Evolutionary conservation across 1,140 invertebrate genomes (phyloP).

Genomic region (Rhopalosiphum padi): DNA sequence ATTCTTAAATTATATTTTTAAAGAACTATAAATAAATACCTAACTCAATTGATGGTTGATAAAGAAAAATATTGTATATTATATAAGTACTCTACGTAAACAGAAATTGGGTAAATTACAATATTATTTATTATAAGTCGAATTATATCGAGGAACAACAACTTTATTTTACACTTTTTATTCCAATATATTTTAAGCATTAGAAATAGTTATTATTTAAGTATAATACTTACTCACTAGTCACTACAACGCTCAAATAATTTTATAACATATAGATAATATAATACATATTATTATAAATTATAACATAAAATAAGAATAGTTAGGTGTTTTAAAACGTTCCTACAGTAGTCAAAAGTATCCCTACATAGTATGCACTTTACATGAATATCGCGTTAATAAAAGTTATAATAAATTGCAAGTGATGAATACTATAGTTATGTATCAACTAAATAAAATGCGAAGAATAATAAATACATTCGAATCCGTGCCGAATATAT

Average conservation of each 20-base stretch:
- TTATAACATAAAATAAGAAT: not conserved
- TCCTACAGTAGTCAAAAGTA: not conserved
- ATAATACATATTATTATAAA: not conserved
- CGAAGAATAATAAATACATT: not conserved
- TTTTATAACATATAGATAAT: not conserved
- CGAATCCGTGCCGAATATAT: not conserved
- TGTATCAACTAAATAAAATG: not conserved
- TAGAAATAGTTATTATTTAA: not conserved
- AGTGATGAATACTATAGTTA: not conserved
- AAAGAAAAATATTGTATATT: not conserved
- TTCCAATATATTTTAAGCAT: not conserved
- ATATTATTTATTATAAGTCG: not conserved
- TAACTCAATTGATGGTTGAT: not conserved
- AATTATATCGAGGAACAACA: not conserved
- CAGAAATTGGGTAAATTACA: not conserved
- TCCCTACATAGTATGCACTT: not conserved
- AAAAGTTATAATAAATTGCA: not conserved
- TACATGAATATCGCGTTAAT: not conserved
- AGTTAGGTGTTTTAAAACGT: not conserved
- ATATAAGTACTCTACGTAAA: not conserved
- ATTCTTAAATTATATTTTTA: not conserved
- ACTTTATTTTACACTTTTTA: conserved; percentile 1
- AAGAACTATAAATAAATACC: not conserved
- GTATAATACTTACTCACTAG: not conserved
- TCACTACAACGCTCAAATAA: not conserved